These are phyloP conservation scores for Phthorimaea operculella DNA, from an alignment of 1,140 invertebrate species.

Conservation along the genomic window DNA sequence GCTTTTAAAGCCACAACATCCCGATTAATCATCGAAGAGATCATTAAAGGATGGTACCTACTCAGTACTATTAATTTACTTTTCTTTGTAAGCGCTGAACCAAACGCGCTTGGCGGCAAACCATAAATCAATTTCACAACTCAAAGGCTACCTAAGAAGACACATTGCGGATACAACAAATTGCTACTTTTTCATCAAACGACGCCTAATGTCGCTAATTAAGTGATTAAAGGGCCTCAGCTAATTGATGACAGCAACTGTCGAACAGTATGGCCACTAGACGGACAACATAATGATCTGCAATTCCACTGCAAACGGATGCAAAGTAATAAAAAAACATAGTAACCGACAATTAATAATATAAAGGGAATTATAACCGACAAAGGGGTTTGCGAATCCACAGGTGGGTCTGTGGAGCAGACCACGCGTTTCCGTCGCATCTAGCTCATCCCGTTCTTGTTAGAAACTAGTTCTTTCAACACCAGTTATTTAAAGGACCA, in stretches of 20 bases:
- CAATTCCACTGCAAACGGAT: constrained; percentile 42
- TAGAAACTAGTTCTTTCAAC: constrained; percentile 15
- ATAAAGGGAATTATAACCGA: constrained; percentile 37
- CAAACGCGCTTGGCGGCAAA: too few relatives aligned
- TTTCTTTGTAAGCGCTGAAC: not conserved
- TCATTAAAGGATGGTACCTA: too few relatives aligned
- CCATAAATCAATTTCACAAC: too few relatives aligned
- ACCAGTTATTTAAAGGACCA: too few relatives aligned
- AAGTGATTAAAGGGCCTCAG: not conserved
- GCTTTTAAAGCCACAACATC: too few relatives aligned
- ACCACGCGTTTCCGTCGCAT: constrained; percentile 37
- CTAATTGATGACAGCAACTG: not conserved
- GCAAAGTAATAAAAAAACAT: constrained; percentile 23
- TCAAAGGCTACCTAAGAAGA: not conserved
- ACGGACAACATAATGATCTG: constrained; percentile 28
- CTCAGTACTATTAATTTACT: not conserved
- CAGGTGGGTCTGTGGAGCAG: constrained; percentile 32
- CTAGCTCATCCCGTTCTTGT: constrained; percentile 45
- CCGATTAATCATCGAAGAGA: too few relatives aligned
- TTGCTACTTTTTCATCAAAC: not conserved
- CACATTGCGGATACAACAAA: not conserved
- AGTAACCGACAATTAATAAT: constrained; percentile 49
- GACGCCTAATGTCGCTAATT: constrained; percentile 1
- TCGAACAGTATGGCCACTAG: constrained; percentile 1
- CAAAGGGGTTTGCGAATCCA: constrained; percentile 48